Evolutionary conservation across 2,888 invertebrate genomes (phyloP).

Genomic region (Cecidostiba fungosa): DNA sequence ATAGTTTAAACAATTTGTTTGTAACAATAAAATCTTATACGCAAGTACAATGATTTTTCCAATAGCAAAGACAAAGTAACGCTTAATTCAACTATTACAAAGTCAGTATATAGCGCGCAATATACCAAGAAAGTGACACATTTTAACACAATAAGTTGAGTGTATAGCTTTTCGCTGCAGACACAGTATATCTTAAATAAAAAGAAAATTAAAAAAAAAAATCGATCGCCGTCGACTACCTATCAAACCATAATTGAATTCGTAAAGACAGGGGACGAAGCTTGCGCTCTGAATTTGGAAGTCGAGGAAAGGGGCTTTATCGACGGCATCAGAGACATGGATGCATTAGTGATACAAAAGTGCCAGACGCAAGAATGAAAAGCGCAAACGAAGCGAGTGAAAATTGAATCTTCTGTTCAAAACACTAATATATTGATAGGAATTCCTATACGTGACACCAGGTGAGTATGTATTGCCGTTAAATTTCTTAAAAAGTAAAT

Average conservation of each 20-base stretch:
- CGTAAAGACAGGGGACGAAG: constrained; percentile 64
- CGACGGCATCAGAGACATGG: not conserved
- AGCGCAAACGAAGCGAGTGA: not conserved
- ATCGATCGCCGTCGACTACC: constrained; percentile 39
- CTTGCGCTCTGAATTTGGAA: constrained; percentile 68
- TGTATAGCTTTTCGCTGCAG: not conserved
- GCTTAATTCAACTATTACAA: too few relatives aligned
- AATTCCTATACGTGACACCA: not conserved
- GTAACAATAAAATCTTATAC: too few relatives aligned
- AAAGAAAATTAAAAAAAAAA: not conserved
- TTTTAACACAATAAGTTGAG: not conserved
- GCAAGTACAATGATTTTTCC: too few relatives aligned
- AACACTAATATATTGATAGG: not conserved
- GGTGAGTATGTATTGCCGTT: not conserved
- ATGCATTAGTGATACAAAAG: constrained; percentile 31
- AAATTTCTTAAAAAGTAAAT: too few relatives aligned
- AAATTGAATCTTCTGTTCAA: not conserved
- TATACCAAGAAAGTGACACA: too few relatives aligned
- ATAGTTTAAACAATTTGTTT: too few relatives aligned
- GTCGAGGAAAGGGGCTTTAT: constrained; percentile 31
- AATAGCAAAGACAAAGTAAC: too few relatives aligned
- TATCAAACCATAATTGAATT: constrained; percentile 72
- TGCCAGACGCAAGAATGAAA: not conserved
- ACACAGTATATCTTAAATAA: not conserved
- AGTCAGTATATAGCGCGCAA: too few relatives aligned